Percentiles rank a stretch among this genome's conserved stretches.
Conservation (phyloP, 2,797 vertebrate genomes). For the Neostethus bicornis region DNA sequence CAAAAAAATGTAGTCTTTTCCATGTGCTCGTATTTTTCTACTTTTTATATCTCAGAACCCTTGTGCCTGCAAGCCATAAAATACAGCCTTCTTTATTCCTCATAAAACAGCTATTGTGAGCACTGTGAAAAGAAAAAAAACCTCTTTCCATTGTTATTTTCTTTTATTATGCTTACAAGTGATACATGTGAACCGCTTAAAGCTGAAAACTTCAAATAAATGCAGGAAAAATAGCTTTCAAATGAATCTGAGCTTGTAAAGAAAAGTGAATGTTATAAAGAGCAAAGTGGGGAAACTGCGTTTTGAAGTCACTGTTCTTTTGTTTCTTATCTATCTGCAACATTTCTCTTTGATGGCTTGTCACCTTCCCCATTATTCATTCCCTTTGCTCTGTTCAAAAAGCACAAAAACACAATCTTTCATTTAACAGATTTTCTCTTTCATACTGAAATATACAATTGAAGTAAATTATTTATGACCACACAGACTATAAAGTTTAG, state of each 20-base stretch:
- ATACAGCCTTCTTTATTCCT: too few relatives aligned
- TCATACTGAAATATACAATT: constrained; percentile 64
- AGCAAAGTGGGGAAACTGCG: constrained; percentile 50
- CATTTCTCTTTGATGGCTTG: constrained; percentile 77
- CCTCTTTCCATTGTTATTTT: not conserved
- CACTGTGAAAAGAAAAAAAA: not conserved
- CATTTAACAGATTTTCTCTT: constrained; percentile 49
- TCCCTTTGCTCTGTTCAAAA: constrained; percentile 75
- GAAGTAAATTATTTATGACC: constrained; percentile 77
- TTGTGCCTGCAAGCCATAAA: too few relatives aligned
- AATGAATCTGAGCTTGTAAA: constrained; percentile 38
- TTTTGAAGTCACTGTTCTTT: constrained; percentile 75
- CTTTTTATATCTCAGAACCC: too few relatives aligned
- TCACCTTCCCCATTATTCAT: constrained; percentile 76
- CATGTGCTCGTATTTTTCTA: too few relatives aligned
- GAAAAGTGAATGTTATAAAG: constrained; percentile 57
- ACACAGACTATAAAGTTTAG: constrained; percentile 64
- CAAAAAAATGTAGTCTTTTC: too few relatives aligned
- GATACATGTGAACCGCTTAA: constrained; percentile 16
- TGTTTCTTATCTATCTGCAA: constrained; percentile 76
- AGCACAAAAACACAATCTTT: constrained; percentile 57
- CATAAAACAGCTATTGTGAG: too few relatives aligned
- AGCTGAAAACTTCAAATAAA: constrained; percentile 20
- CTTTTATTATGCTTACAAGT: constrained; percentile 10
- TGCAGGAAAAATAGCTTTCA: constrained; percentile 9